Base-by-base conservation (phyloP, 2,888 invertebrate species). In the Morinoia aosen region DNA sequence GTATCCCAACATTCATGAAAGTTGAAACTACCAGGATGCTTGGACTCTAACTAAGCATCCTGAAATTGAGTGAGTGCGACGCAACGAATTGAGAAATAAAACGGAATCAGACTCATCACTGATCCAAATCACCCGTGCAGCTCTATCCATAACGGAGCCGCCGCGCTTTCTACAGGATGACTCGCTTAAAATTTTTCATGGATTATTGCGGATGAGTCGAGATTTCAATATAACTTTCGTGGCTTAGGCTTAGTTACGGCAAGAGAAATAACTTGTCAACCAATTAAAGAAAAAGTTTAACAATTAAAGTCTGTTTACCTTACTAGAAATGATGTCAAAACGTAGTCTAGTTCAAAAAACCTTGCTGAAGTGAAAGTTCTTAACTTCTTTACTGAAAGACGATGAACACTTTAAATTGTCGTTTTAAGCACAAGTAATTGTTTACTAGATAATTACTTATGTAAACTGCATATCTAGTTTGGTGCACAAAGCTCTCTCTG, bases 121-220 rank as follows among this genome's bases (percentile, higher is more conserved):
- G 76, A 16, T 76, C 76, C 76, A 33, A 76, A 76, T 76, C 76
- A 8, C 33, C 76, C 76, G 76, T 76, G 76, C 8, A 25, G 2
- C 1, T 76, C 76, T 25, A 76, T 76, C 25, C 76, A 33, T 76
- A 76, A 76, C 90, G 40, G 90, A 90, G 90, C 90, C 40, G 3
- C 25, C 3, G 33, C 90, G 33, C 90, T 90, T 90, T 90, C 90
- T 90, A 90, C 16, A 90, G 14, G 90, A 48, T 90, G 90, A 90
- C 90, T 90, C 90, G 19, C 12, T 40, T 39, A 40, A 90, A 90
- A 40, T 88, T 25, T 90, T 40, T 90, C 90, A 48, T 48, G 90
- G 90, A 90, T 90, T 90, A 90, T 25, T 40, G 90, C 48, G 48
- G 90, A 40, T 90, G 90, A 90, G 40, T 90, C 48, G 90, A 40